phyloP scores from a whole-genome alignment of 2,113 vertebrate species.

The Thamnaconus septentrionalis region DNA sequence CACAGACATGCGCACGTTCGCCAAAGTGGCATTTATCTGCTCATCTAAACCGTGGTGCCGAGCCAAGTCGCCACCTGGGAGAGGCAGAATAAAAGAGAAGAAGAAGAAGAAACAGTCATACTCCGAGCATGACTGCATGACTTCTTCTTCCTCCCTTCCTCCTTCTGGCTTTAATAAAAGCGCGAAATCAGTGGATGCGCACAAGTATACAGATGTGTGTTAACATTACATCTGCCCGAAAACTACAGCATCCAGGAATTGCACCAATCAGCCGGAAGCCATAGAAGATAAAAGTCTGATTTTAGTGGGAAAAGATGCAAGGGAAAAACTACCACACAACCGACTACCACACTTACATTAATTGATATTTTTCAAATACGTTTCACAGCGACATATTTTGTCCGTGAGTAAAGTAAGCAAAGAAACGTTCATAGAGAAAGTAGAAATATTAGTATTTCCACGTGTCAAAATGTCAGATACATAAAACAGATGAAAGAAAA shows the following conservation, averaged over 20 bases:
- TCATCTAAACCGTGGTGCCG: slow-evolving; percentile 27
- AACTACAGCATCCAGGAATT: too few relatives aligned
- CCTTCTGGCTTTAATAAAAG: slow-evolving; percentile 4
- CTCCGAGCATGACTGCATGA: background rate
- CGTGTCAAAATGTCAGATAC: too few relatives aligned
- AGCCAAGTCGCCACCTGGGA: slow-evolving; percentile 25
- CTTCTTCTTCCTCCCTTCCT: background rate
- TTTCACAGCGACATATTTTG: too few relatives aligned
- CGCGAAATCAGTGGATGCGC: background rate
- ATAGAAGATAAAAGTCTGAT: background rate
- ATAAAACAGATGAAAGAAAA: too few relatives aligned
- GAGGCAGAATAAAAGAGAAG: slow-evolving; percentile 2
- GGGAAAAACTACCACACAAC: too few relatives aligned
- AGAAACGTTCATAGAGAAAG: too few relatives aligned
- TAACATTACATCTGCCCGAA: slow-evolving; percentile 1
- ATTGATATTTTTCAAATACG: too few relatives aligned
- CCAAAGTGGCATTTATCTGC: slow-evolving; percentile 38
- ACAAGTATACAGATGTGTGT: background rate
- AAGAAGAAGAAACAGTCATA: background rate
- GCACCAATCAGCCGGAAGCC: background rate
- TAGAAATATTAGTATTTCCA: too few relatives aligned
- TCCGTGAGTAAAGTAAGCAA: too few relatives aligned
- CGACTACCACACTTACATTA: too few relatives aligned
- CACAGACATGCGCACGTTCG: slow-evolving; percentile 2
- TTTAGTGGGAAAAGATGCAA: too few relatives aligned